These are phyloP conservation scores for Peromyscus californicus DNA, from an alignment of 2,113 vertebrate genomes.

Conservation along the genomic window DNA sequence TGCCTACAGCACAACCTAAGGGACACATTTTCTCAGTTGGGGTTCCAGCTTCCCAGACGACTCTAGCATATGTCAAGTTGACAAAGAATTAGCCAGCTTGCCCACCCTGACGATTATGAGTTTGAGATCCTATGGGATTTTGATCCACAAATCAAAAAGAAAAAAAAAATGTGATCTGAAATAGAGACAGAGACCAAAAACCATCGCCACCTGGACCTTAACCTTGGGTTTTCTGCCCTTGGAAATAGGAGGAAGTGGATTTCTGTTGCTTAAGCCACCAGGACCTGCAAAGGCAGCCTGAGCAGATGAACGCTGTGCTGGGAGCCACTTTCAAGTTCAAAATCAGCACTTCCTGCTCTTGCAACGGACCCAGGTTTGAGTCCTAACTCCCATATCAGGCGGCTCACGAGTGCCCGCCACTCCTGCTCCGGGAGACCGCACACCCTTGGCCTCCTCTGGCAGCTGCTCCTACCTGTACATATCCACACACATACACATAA, in stretches of 20 bases:
- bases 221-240: background rate
- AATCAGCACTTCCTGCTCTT: background rate
- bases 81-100: background rate
- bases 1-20: background rate
- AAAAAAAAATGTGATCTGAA: background rate
- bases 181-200: background rate
- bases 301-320: background rate
- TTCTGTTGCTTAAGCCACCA: background rate
- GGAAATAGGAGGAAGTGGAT: background rate
- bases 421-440: background rate
- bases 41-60: background rate
- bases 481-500: background rate
- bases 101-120: background rate
- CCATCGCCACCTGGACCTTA: background rate
- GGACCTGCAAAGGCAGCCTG: background rate
- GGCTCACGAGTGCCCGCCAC: background rate
- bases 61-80: background rate
- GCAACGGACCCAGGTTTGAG: background rate
- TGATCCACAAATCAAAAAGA: background rate
- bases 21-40: background rate
- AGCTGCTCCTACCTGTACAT: too few species aligned
- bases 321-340: background rate
- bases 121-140: too few species aligned
- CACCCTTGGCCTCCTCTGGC: background rate
- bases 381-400: background rate